These are phyloP conservation scores for Dryomyza anilis DNA, from an alignment of 2,888 invertebrate genomes.

Conservation along the genomic window DNA sequence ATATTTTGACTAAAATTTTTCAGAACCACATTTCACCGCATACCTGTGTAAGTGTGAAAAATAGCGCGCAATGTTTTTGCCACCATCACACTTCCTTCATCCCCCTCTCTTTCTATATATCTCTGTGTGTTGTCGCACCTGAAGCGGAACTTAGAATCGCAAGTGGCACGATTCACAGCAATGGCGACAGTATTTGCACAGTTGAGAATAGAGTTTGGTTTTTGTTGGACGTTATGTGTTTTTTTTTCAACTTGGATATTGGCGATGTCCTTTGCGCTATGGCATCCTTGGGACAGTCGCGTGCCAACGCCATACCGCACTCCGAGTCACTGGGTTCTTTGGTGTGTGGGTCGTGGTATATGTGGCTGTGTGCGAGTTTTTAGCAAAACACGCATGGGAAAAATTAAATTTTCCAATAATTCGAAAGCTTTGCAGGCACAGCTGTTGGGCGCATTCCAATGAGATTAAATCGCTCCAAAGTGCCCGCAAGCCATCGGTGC, in stretches of 20 bases:
- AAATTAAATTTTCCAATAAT: constrained; percentile 48
- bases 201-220: neutral
- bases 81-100: no score
- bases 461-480: constrained; percentile 61
- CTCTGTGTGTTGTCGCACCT: neutral
- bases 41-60: no score
- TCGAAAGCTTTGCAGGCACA: constrained; percentile 49
- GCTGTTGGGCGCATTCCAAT: constrained; percentile 60
- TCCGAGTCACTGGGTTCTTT: neutral
- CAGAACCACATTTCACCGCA: no score
- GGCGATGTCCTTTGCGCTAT: no score
- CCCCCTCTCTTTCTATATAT: neutral
- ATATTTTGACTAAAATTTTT: no score
- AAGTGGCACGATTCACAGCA: no score
- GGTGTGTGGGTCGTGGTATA: neutral
- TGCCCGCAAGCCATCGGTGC: constrained; percentile 56
- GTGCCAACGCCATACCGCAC: neutral
- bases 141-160: no score
- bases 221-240: neutral
- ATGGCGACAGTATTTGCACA: no score
- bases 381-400: constrained; percentile 41
- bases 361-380: constrained; percentile 3
- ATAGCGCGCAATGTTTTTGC: no score
- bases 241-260: neutral
- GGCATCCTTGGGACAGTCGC: neutral